These are phyloP conservation scores for Unio pictorum DNA, from an alignment of 2,888 invertebrate species.

Conservation along the genomic window DNA sequence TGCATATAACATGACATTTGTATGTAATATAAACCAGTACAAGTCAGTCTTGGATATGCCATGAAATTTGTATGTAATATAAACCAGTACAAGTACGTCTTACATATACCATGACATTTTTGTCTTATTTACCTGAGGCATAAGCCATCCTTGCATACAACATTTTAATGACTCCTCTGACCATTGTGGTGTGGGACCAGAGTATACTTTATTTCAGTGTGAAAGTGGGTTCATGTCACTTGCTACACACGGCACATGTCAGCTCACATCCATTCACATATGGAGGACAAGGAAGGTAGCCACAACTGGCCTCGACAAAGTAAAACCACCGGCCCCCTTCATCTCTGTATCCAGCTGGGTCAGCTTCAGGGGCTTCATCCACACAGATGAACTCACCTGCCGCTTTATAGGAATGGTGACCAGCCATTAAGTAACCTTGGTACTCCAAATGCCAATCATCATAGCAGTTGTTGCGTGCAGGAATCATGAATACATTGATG, in stretches of 20 bases:
- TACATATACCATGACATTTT: too few species aligned
- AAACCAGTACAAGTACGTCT: too few species aligned
- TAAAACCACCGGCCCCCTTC: conserved; percentile 26
- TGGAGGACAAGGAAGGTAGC: conserved; percentile 33
- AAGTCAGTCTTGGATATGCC: too few species aligned
- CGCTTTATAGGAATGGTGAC: conserved; percentile 3
- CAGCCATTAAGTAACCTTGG: conserved; percentile 29
- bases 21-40: too few species aligned
- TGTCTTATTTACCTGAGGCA: too few species aligned
- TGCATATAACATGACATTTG: too few species aligned
- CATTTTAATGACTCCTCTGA: too few species aligned
- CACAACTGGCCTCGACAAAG: conserved; percentile 27
- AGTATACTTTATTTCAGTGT: too few species aligned
- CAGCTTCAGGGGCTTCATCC: conserved; percentile 30
- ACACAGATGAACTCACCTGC: conserved; percentile 25
- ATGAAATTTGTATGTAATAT: too few species aligned
- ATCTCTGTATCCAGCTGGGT: conserved; percentile 18
- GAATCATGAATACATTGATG: conserved; percentile 23
- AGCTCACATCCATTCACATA: conserved; percentile 25
- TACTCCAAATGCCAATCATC: conserved; percentile 37
- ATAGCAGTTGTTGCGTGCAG: conserved; percentile 24
- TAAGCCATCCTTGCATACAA: too few species aligned
- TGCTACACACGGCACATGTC: conserved; percentile 36
- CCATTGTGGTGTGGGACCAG: too few species aligned
- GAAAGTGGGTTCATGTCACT: conserved; percentile 3